These are phyloP conservation scores for Rhinopomastus cyanomelas DNA, from an alignment of 2,113 vertebrate species.

Conservation along the genomic window DNA sequence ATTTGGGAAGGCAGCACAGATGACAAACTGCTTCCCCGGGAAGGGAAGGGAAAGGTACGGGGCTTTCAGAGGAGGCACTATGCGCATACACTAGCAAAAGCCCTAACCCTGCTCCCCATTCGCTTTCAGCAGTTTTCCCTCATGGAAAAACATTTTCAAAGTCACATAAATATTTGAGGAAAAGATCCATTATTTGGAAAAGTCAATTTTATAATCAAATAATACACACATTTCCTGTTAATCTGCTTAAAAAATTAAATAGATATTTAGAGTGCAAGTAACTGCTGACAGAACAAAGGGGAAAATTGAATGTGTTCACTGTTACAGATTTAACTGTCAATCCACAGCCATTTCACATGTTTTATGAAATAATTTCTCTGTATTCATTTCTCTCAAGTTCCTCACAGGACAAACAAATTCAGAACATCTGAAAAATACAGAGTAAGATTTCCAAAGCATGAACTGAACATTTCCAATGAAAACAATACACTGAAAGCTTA, in stretches of 20 bases:
- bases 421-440: slow-evolving; percentile 29
- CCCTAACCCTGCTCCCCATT: slow-evolving; percentile 12
- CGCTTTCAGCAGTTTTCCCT: slow-evolving; percentile 15
- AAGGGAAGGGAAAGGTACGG: neutral
- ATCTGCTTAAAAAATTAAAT: slow-evolving; percentile 58
- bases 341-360: slow-evolving; percentile 14
- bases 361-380: slow-evolving; percentile 57
- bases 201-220: slow-evolving; percentile 44
- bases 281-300: slow-evolving; percentile 60
- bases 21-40: slow-evolving; percentile 29
- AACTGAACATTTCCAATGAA: neutral
- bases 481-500: neutral
- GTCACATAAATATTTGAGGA: slow-evolving; percentile 34
- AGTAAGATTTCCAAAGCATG: neutral
- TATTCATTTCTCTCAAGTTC: slow-evolving; percentile 24
- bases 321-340: slow-evolving; percentile 48
- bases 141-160: slow-evolving; percentile 24
- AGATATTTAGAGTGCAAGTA: slow-evolving; percentile 49
- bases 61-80: slow-evolving; percentile 14
- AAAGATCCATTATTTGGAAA: slow-evolving; percentile 46
- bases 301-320: slow-evolving; percentile 56
- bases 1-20: slow-evolving; percentile 55
- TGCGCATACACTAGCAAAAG: slow-evolving; percentile 9
- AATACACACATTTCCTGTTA: slow-evolving; percentile 16
- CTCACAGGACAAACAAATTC: slow-evolving; percentile 43